These are phyloP conservation scores for Suncus etruscus DNA, from an alignment of 2,113 vertebrate species.

Conservation along the genomic window DNA sequence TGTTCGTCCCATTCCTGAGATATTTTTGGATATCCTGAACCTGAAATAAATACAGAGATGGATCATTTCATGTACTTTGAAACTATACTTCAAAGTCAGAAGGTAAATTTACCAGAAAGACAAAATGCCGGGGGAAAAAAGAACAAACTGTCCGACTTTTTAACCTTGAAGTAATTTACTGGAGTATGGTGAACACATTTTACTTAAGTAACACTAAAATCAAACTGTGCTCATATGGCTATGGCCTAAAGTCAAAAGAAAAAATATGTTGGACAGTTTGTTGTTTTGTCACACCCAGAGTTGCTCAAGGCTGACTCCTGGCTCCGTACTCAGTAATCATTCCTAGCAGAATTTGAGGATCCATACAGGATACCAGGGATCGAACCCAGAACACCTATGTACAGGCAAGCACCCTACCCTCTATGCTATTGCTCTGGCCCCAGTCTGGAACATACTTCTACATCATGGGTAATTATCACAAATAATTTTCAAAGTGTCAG, in stretches of 20 bases:
- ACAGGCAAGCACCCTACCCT: too few species aligned
- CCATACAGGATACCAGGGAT: background rate
- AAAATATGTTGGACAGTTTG: background rate
- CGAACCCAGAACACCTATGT: background rate
- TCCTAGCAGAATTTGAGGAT: too few species aligned
- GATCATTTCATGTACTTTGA: slow-evolving; percentile 45
- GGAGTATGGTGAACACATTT: too few species aligned
- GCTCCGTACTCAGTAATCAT: too few species aligned
- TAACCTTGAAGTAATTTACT: too few species aligned
- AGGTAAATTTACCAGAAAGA: slow-evolving; percentile 27
- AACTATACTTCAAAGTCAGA: slow-evolving; percentile 1
- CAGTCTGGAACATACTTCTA: background rate
- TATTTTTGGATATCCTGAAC: slow-evolving; percentile 21
- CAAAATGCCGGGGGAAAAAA: slow-evolving; percentile 28
- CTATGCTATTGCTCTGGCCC: too few species aligned
- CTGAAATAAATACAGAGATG: slow-evolving; percentile 67
- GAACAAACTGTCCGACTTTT: background rate
- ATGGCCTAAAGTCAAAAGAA: slow-evolving; percentile 25
- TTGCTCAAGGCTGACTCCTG: background rate
- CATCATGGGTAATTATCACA: slow-evolving; percentile 5
- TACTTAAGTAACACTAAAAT: too few species aligned
- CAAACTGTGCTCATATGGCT: too few species aligned
- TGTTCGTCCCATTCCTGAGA: background rate
- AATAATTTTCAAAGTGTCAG: background rate
- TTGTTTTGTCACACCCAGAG: background rate